Percentiles rank a stretch among this genome's conserved stretches.
phyloP scores from a whole-genome alignment of 2,113 vertebrate genomes.

The Hyla sarda region DNA sequence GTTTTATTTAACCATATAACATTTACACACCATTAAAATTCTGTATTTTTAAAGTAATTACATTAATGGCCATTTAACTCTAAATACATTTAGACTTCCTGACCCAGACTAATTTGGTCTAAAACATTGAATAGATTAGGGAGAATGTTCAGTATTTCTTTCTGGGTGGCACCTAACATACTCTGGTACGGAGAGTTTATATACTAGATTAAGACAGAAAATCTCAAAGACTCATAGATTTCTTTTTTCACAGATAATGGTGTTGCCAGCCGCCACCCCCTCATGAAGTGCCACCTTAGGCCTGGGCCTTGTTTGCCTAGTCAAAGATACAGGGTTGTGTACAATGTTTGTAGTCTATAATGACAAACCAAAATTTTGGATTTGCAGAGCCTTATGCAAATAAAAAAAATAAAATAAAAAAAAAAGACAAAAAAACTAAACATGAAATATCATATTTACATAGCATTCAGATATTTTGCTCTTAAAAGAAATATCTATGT shows the following conservation, averaged over 20 bases:
- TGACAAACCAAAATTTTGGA: too few relatives aligned
- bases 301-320: neutral
- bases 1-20: slow-evolving; percentile 15
- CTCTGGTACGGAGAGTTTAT: neutral
- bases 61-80: neutral
- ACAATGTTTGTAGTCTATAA: too few relatives aligned
- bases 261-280: too few relatives aligned
- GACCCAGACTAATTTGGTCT: neutral
- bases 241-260: too few relatives aligned
- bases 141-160: slow-evolving; percentile 15
- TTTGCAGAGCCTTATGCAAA: too few relatives aligned
- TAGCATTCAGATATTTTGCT: too few relatives aligned
- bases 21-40: slow-evolving; percentile 2
- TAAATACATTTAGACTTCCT: neutral
- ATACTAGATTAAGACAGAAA: neutral
- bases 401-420: too few relatives aligned
- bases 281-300: too few relatives aligned
- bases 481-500: too few relatives aligned
- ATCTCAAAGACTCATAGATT: neutral
- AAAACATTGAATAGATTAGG: neutral
- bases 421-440: too few relatives aligned
- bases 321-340: neutral
- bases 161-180: slow-evolving; percentile 9
- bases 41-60: slow-evolving; percentile 2
- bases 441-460: too few relatives aligned